Evolutionary conservation across 2,888 invertebrate genomes (phyloP).

Genomic region (Isotomurus palustris): DNA sequence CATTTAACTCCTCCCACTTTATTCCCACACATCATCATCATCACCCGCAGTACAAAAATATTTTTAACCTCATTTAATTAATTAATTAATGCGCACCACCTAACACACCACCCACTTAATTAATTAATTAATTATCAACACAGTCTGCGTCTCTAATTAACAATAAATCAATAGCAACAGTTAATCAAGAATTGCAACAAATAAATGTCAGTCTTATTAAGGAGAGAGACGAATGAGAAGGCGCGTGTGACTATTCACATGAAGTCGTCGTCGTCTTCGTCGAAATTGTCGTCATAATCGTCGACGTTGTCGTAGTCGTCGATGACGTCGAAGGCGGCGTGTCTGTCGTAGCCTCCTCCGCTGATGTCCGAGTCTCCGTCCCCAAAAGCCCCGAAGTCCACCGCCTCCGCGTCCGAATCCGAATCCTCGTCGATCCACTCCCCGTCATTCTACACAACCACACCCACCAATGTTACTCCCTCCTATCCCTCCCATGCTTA

Average conservation of each 20-base stretch:
- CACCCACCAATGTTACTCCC: neutral
- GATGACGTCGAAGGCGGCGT: neutral
- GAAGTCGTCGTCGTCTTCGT: constrained; percentile 8
- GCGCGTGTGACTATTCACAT: too few relatives aligned
- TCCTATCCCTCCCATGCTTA: too few relatives aligned
- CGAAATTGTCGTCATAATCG: constrained; percentile 5
- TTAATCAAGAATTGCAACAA: too few relatives aligned
- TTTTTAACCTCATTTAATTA: too few relatives aligned
- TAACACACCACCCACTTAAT: neutral
- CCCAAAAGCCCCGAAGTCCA: neutral
- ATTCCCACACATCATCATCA: too few relatives aligned
- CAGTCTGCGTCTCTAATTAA: too few relatives aligned
- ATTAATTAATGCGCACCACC: too few relatives aligned
- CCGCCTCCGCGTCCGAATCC: constrained; percentile 22
- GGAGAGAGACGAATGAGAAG: too few relatives aligned
- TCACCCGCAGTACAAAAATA: too few relatives aligned
- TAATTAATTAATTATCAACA: neutral
- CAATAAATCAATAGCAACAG: too few relatives aligned
- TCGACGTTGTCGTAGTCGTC: constrained; percentile 5
- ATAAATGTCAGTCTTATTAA: too few relatives aligned
- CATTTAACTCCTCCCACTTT: too few relatives aligned
- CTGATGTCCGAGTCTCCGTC: constrained; percentile 19
- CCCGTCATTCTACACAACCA: constrained; percentile 13
- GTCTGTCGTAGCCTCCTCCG: constrained; percentile 9
- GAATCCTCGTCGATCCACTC: constrained; percentile 24